These are phyloP conservation scores for Archilochus colubris DNA, from an alignment of 2,113 vertebrate species.

Conservation along the genomic window DNA sequence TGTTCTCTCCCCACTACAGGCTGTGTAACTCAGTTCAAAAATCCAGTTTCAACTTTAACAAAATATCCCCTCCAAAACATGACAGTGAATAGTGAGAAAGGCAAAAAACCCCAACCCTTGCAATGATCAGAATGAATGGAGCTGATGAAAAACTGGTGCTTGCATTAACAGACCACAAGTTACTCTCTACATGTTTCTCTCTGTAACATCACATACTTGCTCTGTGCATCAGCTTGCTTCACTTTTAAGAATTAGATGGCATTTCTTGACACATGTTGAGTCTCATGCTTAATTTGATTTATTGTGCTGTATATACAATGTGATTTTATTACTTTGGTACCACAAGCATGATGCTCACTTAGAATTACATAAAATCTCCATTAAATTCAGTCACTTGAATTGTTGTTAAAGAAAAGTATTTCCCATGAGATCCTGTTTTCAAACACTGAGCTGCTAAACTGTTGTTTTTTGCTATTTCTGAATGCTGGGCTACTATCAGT, in stretches of 20 bases:
- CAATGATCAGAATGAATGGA: neutral
- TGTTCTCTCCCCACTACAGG: neutral
- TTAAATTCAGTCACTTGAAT: neutral
- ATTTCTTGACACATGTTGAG: fast-evolving
- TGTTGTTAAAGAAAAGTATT: neutral
- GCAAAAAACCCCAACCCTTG: neutral
- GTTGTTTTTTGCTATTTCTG: neutral
- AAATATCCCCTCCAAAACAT: neutral
- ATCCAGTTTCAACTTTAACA: neutral
- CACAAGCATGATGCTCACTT: neutral
- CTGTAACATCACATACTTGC: neutral
- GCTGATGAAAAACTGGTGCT: neutral
- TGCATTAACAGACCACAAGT: neutral
- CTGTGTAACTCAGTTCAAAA: neutral
- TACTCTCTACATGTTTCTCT: neutral
- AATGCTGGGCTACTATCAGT: neutral
- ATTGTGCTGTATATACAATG: neutral
- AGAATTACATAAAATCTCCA: neutral
- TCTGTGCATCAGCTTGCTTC: neutral
- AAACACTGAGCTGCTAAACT: neutral
- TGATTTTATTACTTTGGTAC: neutral
- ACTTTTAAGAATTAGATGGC: neutral
- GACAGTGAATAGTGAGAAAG: neutral
- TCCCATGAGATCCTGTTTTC: neutral
- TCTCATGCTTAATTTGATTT: neutral